These are phyloP conservation scores for Coilia nasus DNA, from an alignment of 2,797 vertebrate genomes.

Conservation along the genomic window DNA sequence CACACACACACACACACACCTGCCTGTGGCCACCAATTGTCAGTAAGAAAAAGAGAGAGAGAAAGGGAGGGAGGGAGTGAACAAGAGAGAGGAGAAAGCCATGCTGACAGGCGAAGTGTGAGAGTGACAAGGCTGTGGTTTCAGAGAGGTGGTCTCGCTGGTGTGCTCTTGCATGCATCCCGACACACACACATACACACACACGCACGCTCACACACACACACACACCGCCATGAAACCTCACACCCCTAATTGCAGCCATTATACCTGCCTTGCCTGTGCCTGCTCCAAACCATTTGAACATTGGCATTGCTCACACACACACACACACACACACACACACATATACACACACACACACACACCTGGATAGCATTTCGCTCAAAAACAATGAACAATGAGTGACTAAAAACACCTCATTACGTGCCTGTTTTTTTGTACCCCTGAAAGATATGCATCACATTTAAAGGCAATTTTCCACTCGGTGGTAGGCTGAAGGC, in stretches of 20 bases:
- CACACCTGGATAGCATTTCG: conserved; percentile 46
- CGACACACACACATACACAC: neutral
- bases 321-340: conserved; percentile 13
- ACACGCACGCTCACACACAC: neutral
- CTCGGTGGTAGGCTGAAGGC: neutral
- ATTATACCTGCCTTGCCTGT: conserved; percentile 48
- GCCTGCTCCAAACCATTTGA: conserved; percentile 28
- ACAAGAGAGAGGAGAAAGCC: neutral
- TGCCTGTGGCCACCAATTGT: too few species aligned
- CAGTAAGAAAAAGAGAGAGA: neutral
- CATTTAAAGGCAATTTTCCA: conserved; percentile 8
- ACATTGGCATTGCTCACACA: conserved; percentile 8
- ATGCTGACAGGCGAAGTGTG: neutral
- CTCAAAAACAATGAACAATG: conserved; percentile 28
- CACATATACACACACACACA: conserved; percentile 21
- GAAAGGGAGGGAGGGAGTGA: neutral
- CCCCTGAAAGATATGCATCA: conserved; percentile 3
- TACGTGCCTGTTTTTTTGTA: conserved; percentile 29
- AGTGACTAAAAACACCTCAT: conserved; percentile 30
- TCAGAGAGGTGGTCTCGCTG: neutral
- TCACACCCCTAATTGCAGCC: conserved; percentile 55
- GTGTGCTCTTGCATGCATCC: too few species aligned
- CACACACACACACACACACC: too few species aligned
- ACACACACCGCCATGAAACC: conserved; percentile 50
- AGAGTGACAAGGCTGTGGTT: conserved; percentile 3